Evolutionary conservation across 2,797 vertebrate genomes (phyloP), one percentile per base, ranked within the genome.

Genomic region (Pterois miles): DNA sequence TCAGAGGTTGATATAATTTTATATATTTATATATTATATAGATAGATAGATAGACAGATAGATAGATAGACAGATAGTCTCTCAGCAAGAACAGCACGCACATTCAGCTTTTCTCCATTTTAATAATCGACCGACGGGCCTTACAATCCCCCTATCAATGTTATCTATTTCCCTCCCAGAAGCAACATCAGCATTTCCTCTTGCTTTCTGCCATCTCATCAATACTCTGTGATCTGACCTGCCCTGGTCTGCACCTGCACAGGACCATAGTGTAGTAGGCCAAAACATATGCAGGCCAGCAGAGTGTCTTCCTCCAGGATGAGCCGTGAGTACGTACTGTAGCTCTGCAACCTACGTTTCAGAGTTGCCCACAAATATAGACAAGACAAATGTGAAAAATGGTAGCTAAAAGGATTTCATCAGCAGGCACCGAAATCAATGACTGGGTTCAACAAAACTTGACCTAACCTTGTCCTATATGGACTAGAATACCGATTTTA

Each of bases 171-270:
- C 86, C 85, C 43, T 83, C 80, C 29, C 31, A 76, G 71, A 78
- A 78, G 90, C 90, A 69, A 78, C 81, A 78, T 94, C 93, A 92
- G 93, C 92, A 8, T 83, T 91, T 94, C 87, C 80, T 82, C 70
- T 46, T 69, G 65, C 74, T 63, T 89, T 74, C 76, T 81, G 85
- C 84, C 67, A 23, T 82, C 76, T 88, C 89, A 88, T 93, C 89
- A 90, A 86, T 92, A 83, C 76, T 70, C 58, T 63, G 46, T 48
- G 57, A 65, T 69, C 60, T 88, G 83, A 91, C 88, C 86, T 90
- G 66, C 48, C 14, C 72, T 73, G 75, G 48, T 78, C 86, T 71
- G 52, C 71, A 82, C 78, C 78, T 83, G 80, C 48, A 27, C 33
- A 23, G 12, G 77, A 36, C 60, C 62, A 62, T 43, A 67, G 58